A percentile compares a stretch with the other conserved stretches of the same genome.
Conservation (phyloP, 2,888 invertebrate genomes). For the Melipona bicolor region DNA sequence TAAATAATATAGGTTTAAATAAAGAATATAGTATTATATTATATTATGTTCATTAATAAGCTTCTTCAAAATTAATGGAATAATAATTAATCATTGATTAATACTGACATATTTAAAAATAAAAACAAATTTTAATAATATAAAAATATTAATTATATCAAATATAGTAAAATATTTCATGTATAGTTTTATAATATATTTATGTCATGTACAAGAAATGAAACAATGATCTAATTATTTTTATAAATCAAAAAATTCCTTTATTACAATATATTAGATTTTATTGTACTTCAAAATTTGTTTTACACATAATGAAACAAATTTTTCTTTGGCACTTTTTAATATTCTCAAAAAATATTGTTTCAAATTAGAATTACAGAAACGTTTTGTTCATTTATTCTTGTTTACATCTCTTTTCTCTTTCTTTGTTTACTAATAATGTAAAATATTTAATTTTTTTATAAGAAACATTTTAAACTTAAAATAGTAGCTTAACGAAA, state of each 20-base stretch:
- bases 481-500: not conserved
- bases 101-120: conserved; percentile 57
- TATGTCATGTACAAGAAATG: not conserved
- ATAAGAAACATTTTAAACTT: conserved; percentile 23
- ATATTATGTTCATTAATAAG: not conserved
- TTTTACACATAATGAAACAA: conserved; percentile 40
- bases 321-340: conserved; percentile 42
- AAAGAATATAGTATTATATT: not conserved
- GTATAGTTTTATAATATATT: conserved; percentile 55
- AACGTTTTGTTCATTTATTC: conserved; percentile 16
- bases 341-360: conserved; percentile 13
- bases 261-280: conserved; percentile 39
- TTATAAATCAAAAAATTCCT: conserved; percentile 41
- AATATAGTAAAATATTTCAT: conserved; percentile 61
- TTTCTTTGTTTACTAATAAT: conserved; percentile 13
- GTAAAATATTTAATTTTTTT: conserved; percentile 30
- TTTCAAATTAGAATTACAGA: conserved; percentile 6
- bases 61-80: conserved; percentile 12
- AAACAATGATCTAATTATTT: conserved; percentile 22
- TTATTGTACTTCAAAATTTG: conserved; percentile 59
- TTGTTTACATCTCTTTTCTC: conserved; percentile 4
- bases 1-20: not conserved
- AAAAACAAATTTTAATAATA: conserved; percentile 46
- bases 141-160: conserved; percentile 49
- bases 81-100: conserved; percentile 32